Conservation (phyloP, 2,113 vertebrate species). For the Piprites chloris region DNA sequence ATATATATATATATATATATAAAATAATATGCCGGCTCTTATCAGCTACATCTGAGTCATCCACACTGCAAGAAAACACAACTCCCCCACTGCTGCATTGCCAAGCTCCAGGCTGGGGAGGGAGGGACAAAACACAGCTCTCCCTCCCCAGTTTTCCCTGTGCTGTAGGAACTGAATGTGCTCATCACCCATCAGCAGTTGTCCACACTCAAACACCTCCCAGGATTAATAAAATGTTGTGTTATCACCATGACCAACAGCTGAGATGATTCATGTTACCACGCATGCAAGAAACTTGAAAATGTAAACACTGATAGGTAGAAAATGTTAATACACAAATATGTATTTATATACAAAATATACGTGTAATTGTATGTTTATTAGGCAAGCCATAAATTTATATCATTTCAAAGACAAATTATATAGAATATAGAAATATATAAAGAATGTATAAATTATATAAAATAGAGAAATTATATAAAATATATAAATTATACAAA, state of each 20-base stretch:
- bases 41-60: not conserved
- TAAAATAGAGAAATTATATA: too few species aligned
- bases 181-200: not conserved
- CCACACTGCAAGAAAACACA: not conserved
- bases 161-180: not conserved
- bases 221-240: not conserved
- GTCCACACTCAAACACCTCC: not conserved
- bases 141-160: not conserved
- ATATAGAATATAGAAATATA: too few species aligned
- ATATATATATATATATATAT: too few species aligned
- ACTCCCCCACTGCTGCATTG: not conserved
- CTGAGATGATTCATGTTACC: not conserved
- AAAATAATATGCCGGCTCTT: not conserved
- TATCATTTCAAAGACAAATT: too few species aligned
- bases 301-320: not conserved
- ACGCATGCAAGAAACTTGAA: rapidly evolving
- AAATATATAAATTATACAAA: too few species aligned
- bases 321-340: too few species aligned
- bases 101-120: not conserved
- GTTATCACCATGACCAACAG: not conserved
- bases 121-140: not conserved
- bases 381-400: too few species aligned
- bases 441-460: too few species aligned
- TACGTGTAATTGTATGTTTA: too few species aligned
- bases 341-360: too few species aligned